phyloP scores from a whole-genome alignment of 2,113 vertebrate species.

The Acrocephalus kingi region DNA sequence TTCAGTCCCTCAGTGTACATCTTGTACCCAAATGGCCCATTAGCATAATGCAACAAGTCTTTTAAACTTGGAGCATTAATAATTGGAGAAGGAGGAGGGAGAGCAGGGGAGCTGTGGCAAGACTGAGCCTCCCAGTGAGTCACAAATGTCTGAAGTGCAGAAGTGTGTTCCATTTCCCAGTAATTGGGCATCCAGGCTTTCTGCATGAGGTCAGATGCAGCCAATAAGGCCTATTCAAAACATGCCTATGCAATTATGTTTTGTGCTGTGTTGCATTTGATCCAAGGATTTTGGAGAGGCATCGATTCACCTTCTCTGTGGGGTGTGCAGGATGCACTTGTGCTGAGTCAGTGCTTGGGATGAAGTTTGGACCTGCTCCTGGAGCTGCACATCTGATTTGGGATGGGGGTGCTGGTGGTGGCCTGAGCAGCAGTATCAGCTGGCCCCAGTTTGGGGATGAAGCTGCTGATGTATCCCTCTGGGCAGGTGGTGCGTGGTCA shows the following conservation, averaged over 20 bases:
- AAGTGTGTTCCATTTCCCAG: slow-evolving; percentile 38
- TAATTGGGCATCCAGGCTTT: slow-evolving; percentile 50
- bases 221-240: slow-evolving; percentile 27
- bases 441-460: rapidly evolving
- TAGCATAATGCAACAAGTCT: slow-evolving; percentile 65
- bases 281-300: neutral
- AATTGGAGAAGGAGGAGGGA: slow-evolving; percentile 48
- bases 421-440: neutral
- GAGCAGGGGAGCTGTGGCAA: slow-evolving; percentile 24
- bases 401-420: neutral
- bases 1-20: slow-evolving; percentile 38
- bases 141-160: slow-evolving; percentile 46
- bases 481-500: rapidly evolving
- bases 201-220: slow-evolving; percentile 55
- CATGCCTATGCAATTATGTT: neutral
- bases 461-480: neutral
- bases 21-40: slow-evolving; percentile 53
- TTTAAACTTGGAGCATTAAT: slow-evolving; percentile 57
- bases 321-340: neutral
- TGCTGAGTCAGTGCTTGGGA: neutral
- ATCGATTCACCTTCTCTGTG: neutral
- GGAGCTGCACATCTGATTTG: neutral
- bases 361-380: neutral
- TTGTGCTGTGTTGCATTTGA: neutral
- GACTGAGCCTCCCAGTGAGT: slow-evolving; percentile 37